Evolutionary conservation across 2,797 vertebrate species (phyloP), one percentile per base, ranked within the genome.

Genomic region (Lophotriccus pileatus): DNA sequence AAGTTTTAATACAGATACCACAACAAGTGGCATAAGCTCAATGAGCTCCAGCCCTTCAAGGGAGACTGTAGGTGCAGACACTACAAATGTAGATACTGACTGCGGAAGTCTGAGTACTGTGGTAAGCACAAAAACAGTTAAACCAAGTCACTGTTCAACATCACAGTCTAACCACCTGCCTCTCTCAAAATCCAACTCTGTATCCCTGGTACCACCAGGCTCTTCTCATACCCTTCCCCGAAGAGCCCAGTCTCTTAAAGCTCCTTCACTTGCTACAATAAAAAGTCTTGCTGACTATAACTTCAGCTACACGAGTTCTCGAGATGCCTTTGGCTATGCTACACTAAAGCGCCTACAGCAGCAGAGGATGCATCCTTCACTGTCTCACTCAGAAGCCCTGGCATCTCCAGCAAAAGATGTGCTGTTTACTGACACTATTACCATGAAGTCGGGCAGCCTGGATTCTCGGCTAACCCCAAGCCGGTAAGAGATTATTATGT

Each of bases 1-100:
- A 96, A 99, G 99, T 98, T 99, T 99, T 95, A 99, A 99, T 97
- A 99, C 99, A 56, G 99, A 99, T 98, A 99, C 99, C 34, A 99
- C 99, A 41, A 99, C 99, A 70, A 99, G 99, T 63, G 99, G 99
- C 76, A 99, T 99, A 97, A 99, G 99, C 97, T 99, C 99, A 58
- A 99, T 99, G 99, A 99, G 99, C 96, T 99, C 99, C 62, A 99
- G 99, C 95, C 99, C 99, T 32, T 99, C 99, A 39, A 98, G 99
- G 82, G 99, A 99, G 97, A 99, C 99, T 5, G 98, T 99, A 60
- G 99, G 99, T 49, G 98, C 97, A 1, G 99, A 99, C 85, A 96
- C 97, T 93, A 72, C 98, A 20, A 98, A 98, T 6, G 98, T 98
- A 89, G 99, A 99, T 90, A 99, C 99, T 15, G 99, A 99, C 98